These are phyloP conservation scores for Danionella cerebrum DNA, from an alignment of 2,113 vertebrate species.

Conservation along the genomic window DNA sequence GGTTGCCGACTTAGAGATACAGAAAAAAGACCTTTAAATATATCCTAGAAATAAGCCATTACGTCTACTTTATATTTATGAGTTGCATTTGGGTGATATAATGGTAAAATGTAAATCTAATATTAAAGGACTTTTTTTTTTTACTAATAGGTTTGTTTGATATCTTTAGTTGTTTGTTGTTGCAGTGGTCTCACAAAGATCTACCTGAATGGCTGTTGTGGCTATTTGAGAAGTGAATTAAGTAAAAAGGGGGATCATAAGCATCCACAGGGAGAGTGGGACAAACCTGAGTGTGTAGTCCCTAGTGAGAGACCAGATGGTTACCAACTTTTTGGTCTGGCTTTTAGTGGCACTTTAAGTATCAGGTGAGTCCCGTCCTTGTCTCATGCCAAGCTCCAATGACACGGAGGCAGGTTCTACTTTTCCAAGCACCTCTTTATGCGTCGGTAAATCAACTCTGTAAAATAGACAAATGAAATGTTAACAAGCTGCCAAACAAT, in stretches of 20 bases:
- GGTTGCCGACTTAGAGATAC: neutral
- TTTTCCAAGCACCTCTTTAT: conserved; percentile 17
- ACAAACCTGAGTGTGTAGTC: neutral
- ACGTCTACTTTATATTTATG: too few species aligned
- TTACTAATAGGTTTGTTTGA: neutral
- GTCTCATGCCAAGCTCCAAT: neutral
- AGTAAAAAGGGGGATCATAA: neutral
- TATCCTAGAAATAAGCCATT: too few species aligned
- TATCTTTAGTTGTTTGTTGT: neutral
- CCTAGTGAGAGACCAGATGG: neutral
- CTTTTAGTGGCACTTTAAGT: neutral
- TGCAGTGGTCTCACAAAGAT: too few species aligned
- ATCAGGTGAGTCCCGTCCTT: conserved; percentile 13
- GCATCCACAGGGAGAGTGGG: neutral
- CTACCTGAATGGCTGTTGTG: too few species aligned
- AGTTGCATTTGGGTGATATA: too few species aligned
- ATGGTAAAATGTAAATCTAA: too few species aligned
- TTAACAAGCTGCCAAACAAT: conserved; percentile 4
- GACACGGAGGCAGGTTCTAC: neutral
- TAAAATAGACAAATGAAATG: neutral
- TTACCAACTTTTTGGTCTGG: neutral
- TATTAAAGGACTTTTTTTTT: neutral
- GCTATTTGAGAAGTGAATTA: neutral
- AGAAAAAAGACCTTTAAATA: too few species aligned
- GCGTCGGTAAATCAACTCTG: conserved; percentile 33